Evolutionary conservation across 2,888 invertebrate species (phyloP), one percentile per base, ranked within the genome.

Genomic region (Protonemura montana): DNA sequence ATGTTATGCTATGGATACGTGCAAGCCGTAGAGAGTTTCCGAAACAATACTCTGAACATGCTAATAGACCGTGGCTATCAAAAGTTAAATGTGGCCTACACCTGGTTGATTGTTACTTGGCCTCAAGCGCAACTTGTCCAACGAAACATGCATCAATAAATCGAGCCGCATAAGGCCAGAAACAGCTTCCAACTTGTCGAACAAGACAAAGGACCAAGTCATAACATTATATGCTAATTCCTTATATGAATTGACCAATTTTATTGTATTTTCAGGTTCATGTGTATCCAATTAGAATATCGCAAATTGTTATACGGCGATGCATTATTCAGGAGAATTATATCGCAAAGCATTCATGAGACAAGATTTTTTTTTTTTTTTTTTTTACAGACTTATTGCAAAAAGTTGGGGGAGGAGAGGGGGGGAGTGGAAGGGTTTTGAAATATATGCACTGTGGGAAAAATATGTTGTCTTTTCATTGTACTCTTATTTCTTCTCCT

Each of bases 151-250:
- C 78, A 27, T 26, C 78, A 78, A 78, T 78, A 78, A 78, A 78
- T 78, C 78, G 27, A 28, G 28, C 78, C 28, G 28, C 78, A 78
- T 25, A 78, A 78, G 78, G 78, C 25, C 26, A 78, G 21, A 78
- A 78, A 78, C 78, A 26, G 78, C 78, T 78, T 28, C 78, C 28
- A 81, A 29, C 30, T 30, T 81, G n/a, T 27, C 7, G 6, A 26
- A 26, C 81, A 30, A 81, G 81, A 81, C 81, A 81, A 81, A 81
- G 27, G 81, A 29, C 28, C n/a, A n/a, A 30, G 78, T 78, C 78
- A 27, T n/a, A 30, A 28, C 81, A 81, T 81, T n/a, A 81, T 81
- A 81, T 81, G 81, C 81, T 81, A 81, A 81, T 81, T 81, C 30
- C n/a, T 28, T 10, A n/a, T 29, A 27, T 28, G 81, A 81, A 81